Evolutionary conservation across 2,888 invertebrate genomes (phyloP), one percentile per base, ranked within the genome.

Genomic region (Melitaea athalia): DNA sequence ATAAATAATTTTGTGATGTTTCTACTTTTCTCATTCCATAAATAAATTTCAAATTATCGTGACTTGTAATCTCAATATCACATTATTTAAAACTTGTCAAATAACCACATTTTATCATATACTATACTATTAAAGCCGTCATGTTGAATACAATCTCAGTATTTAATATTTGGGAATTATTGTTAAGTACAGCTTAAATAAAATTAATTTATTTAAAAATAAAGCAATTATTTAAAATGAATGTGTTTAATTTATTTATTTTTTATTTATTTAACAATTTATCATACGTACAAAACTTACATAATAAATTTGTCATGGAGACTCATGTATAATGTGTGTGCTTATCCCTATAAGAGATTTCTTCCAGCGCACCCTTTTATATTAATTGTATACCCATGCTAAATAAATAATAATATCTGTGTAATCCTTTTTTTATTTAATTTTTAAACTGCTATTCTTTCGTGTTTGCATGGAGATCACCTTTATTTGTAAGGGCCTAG

Each of bases 161-260:
- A 86, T 85, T 85, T 78, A 75, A 74, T 74, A 79, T 81, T 81
- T 82, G 85, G 85, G 80, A 78, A 17, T 69, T 73, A 38, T 38
- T 38, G 38, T 38, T 38, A 68, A 72, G 59, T 72, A 64, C 69
- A 63, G 74, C 74, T 72, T 72, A 68, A 71, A 63, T 72, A 70
- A n/a, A n/a, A 70, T 69, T 75, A 64, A 75, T 70, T 70, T 57
- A 60, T 55, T 55, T 33, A 33, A 55, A 49, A 70, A 68, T 70
- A 75, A 72, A 72, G 52, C 60, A 68, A 68, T 69, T 70, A 67
- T 67, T 64, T 72, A 45, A 50, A 67, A 11, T 33, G 33, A 62
- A 14, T 14, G 5, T 31, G 7, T 55, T 55, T 55, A 55, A 15
- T 50, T 50, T 15, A 4, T 10, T 50, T n/a, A n/a, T n/a, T n/a